Conservation (phyloP, 2,888 invertebrate genomes). For the Andrena flavipes region DNA sequence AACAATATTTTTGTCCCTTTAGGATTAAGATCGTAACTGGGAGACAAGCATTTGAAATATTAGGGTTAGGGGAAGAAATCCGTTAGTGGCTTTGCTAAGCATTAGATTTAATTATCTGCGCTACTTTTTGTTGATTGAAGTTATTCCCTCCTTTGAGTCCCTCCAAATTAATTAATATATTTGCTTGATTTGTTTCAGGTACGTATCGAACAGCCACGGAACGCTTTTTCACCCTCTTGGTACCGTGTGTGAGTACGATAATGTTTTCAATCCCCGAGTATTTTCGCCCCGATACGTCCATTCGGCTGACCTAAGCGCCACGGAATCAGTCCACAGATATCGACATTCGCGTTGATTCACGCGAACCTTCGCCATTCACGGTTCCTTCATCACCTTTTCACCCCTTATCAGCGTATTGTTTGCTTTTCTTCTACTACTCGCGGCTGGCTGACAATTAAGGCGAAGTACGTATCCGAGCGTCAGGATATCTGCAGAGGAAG, state of each 20-base stretch:
- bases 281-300: constrained; percentile 18
- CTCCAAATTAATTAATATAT: not conserved
- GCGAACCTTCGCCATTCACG: not conserved
- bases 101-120: no score
- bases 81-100: no score
- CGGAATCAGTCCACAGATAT: constrained; percentile 12
- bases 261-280: not conserved
- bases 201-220: constrained; percentile 41
- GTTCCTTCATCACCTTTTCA: constrained; percentile 36
- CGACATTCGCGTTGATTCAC: constrained; percentile 1
- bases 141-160: not conserved
- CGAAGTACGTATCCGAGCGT: constrained; percentile 41
- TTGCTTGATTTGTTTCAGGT: constrained; percentile 60
- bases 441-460: constrained; percentile 47
- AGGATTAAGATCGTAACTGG: not conserved
- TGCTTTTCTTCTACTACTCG: constrained; percentile 16
- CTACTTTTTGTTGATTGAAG: not conserved
- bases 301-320: constrained; percentile 16
- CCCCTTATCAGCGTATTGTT: constrained; percentile 56
- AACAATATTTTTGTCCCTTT: not conserved
- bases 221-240: not conserved
- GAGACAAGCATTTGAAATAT: no score
- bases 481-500: constrained; percentile 55
- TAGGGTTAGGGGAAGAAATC: no score
- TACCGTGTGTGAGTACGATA: constrained; percentile 52